Percentiles rank a stretch among this genome's conserved stretches.
Evolutionary conservation across 2,113 vertebrate species (phyloP).

Genomic region (Anhinga rufa): DNA sequence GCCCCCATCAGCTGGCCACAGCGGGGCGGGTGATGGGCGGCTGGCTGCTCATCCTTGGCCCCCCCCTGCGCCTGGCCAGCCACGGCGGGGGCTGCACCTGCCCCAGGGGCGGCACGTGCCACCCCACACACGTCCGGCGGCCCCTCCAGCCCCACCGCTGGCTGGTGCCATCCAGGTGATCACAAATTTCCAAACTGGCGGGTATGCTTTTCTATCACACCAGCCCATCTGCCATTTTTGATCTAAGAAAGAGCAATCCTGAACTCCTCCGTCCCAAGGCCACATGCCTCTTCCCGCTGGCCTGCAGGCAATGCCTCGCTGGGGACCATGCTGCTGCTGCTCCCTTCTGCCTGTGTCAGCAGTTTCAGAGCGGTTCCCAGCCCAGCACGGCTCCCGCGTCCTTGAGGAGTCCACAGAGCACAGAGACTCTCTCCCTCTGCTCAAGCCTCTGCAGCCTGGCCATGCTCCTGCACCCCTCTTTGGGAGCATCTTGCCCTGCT

Average conservation of each 20-base stretch:
- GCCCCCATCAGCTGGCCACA: not conserved
- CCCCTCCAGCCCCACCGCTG: rapidly evolving
- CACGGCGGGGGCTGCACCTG: not conserved
- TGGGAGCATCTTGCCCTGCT: not conserved
- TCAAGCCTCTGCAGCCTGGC: not conserved
- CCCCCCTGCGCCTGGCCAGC: not conserved
- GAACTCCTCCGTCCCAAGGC: not conserved
- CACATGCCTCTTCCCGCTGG: not conserved
- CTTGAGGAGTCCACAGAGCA: not conserved
- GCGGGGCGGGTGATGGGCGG: not conserved
- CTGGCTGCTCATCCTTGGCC: not conserved
- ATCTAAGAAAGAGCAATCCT: not conserved
- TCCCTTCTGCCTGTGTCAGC: not conserved
- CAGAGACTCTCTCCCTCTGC: not conserved
- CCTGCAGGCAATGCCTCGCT: not conserved
- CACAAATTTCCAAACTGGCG: not conserved
- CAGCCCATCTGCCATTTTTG: not conserved
- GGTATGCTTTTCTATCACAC: not conserved
- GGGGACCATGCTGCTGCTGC: not conserved
- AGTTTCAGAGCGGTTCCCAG: not conserved
- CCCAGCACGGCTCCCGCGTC: not conserved
- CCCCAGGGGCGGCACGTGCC: not conserved
- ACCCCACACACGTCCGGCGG: not conserved
- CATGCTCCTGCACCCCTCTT: not conserved
- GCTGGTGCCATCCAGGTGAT: not conserved